phyloP scores from a whole-genome alignment of 1,140 invertebrate genomes.

The Pseudomyrmex pallidus region DNA sequence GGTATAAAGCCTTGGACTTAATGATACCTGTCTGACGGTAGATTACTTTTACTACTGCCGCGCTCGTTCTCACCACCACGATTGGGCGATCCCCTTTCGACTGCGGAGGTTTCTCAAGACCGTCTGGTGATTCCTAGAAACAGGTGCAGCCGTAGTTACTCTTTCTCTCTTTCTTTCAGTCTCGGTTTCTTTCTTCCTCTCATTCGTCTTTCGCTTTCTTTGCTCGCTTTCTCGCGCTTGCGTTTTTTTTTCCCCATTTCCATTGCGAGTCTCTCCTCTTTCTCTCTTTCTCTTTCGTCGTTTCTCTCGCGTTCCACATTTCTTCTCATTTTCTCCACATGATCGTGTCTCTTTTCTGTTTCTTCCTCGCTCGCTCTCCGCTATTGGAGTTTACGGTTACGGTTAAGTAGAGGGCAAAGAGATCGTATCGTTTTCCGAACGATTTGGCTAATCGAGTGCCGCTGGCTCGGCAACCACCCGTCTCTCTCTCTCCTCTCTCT shows the following conservation, averaged over 20 bases:
- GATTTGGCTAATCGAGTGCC: constrained; percentile 79
- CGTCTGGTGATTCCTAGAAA: constrained; percentile 68
- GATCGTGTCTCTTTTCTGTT: constrained; percentile 35
- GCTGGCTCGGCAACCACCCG: constrained; percentile 23
- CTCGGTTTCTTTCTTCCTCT: background rate
- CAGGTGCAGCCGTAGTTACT: constrained; percentile 51
- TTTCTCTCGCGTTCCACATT: background rate
- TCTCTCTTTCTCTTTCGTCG: constrained; percentile 5
- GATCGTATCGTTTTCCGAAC: constrained; percentile 79
- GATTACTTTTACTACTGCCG: constrained; percentile 63
- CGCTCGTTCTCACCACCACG: constrained; percentile 52
- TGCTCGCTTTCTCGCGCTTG: background rate
- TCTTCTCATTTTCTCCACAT: constrained; percentile 32
- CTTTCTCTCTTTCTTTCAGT: background rate
- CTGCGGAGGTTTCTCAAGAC: constrained; percentile 28
- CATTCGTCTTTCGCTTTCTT: constrained; percentile 8
- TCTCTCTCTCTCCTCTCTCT: background rate
- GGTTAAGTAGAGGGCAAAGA: constrained; percentile 73
- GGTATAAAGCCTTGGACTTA: constrained; percentile 58
- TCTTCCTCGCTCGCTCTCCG: constrained; percentile 23
- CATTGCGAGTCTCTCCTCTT: constrained; percentile 21
- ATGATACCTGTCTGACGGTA: constrained; percentile 62
- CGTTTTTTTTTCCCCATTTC: constrained; percentile 2
- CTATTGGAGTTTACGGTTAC: constrained; percentile 73
- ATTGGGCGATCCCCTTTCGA: constrained; percentile 51